Conservation (phyloP, 1,140 invertebrate genomes). For the Drosophila persimilis region DNA sequence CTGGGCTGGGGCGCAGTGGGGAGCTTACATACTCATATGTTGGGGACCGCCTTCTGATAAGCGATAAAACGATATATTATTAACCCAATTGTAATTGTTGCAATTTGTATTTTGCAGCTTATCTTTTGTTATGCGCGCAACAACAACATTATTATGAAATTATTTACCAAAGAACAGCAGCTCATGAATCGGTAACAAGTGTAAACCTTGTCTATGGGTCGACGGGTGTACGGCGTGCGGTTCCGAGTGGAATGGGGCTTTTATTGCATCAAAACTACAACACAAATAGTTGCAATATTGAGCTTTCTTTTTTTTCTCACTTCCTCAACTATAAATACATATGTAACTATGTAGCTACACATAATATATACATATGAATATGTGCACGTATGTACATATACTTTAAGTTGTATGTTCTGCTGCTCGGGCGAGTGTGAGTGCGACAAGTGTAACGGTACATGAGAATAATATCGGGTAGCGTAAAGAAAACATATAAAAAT, state of each 20-base stretch:
- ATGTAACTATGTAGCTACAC: constrained; percentile 27
- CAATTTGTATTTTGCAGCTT: constrained; percentile 61
- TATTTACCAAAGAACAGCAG: constrained; percentile 81
- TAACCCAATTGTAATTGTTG: constrained; percentile 79
- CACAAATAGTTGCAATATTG: constrained; percentile 76
- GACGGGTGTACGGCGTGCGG: not conserved
- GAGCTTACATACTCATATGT: constrained; percentile 6
- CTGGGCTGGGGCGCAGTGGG: constrained; percentile 2
- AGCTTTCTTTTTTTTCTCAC: constrained; percentile 43
- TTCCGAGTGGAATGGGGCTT: not conserved
- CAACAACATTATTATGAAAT: constrained; percentile 82
- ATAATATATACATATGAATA: constrained; percentile 28
- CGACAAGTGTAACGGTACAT: constrained; percentile 56
- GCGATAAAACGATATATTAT: constrained; percentile 60
- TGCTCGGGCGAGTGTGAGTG: constrained; percentile 20
- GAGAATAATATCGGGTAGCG: constrained; percentile 43
- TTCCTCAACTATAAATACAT: constrained; percentile 39
- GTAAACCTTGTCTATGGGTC: constrained; percentile 47
- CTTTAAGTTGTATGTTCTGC: too few species aligned
- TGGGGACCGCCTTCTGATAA: not conserved
- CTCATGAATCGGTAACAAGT: constrained; percentile 74
- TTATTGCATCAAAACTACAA: constrained; percentile 62
- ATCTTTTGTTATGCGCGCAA: constrained; percentile 71
- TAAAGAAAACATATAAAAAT: constrained; percentile 41
- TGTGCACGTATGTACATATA: not conserved